Evolutionary conservation across 35 echinoderm and acorn worm genomes (phyloP), one percentile per base, ranked within the genome.

Genomic region (Holothuria glaberrima): DNA sequence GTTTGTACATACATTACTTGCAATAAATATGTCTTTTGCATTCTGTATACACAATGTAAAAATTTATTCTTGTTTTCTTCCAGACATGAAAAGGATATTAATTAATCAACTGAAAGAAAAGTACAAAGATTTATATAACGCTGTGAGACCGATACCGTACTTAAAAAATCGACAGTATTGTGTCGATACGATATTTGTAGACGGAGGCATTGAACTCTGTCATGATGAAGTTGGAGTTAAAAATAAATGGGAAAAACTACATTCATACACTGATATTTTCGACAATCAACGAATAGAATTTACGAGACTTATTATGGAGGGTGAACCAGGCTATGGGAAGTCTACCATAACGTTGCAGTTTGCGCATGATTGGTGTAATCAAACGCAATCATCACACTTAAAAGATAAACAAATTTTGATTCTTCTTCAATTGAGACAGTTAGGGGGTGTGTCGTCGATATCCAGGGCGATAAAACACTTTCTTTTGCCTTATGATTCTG

Each of bases 291-390:
- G 71, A 12, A 45, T 13, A 32, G 36, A 35, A 4, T 29, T 36
- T 16, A 32, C 21, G 30, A 75, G 71, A 31, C 71, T 22, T 20
- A 75, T 75, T 36, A 12, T 75, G 20, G 34, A 75, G 34, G 71
- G 27, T 20, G 71, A 75, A 29, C 27, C 71, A 19, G 71, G 71
- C 12, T 75, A 75, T 32, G 71, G 71, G 30, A 75, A 75, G 21
- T 35, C 71, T 12, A 75, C 71, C 18, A 12, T 75, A 21, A 35
- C 7, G 25, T 28, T 75, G 26, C 6, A 75, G 36, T 31, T 75
- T 12, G 71, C 36, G 5, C 21, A 75, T 21, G 71, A 75, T 28
- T 75, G 71, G 71, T 75, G 71, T 75, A 75, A 32, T 75, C 27
- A 45, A 26, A 36, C 10, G 21, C 10, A 75, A 31, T 22, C 21